A percentile compares a stretch with the other conserved stretches of the same genome.
Conservation (phyloP, 2,797 vertebrate species). For the Xyrichtys novacula region DNA sequence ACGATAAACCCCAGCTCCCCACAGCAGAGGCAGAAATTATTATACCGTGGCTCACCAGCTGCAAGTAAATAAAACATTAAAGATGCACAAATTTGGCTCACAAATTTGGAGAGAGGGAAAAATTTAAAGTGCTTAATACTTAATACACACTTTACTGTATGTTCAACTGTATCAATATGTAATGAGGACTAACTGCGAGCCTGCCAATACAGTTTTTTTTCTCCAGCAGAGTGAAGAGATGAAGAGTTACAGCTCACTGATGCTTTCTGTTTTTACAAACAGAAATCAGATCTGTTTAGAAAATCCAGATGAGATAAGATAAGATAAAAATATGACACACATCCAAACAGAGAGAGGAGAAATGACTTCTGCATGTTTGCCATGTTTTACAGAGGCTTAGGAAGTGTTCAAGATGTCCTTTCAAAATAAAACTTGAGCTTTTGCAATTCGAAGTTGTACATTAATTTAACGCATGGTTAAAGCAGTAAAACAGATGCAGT, state of each 20-base stretch:
- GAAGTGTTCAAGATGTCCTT: too few species aligned
- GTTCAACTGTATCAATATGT: conserved; percentile 72
- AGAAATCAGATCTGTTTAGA: not conserved
- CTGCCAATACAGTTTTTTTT: conserved; percentile 39
- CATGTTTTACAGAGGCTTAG: too few species aligned
- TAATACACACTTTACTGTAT: conserved; percentile 73
- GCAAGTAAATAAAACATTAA: conserved; percentile 77
- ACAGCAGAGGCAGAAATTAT: conserved; percentile 52
- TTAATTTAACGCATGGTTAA: too few species aligned
- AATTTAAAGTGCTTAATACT: conserved; percentile 73
- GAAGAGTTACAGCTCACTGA: not conserved
- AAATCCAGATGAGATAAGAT: too few species aligned
- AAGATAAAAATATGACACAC: too few species aligned
- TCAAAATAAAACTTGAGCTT: too few species aligned
- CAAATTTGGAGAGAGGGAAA: conserved; percentile 67
- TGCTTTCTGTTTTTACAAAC: not conserved
- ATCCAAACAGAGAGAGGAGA: too few species aligned
- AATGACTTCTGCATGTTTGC: too few species aligned
- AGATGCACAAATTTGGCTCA: conserved; percentile 66
- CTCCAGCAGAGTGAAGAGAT: conserved; percentile 8
- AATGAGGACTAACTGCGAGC: conserved; percentile 73
- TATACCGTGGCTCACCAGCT: conserved; percentile 62
- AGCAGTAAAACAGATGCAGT: too few species aligned
- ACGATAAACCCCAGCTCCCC: conserved; percentile 40
- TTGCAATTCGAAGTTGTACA: too few species aligned